phyloP scores from a whole-genome alignment of 2,888 invertebrate genomes.

The Seladonia tumulorum region DNA sequence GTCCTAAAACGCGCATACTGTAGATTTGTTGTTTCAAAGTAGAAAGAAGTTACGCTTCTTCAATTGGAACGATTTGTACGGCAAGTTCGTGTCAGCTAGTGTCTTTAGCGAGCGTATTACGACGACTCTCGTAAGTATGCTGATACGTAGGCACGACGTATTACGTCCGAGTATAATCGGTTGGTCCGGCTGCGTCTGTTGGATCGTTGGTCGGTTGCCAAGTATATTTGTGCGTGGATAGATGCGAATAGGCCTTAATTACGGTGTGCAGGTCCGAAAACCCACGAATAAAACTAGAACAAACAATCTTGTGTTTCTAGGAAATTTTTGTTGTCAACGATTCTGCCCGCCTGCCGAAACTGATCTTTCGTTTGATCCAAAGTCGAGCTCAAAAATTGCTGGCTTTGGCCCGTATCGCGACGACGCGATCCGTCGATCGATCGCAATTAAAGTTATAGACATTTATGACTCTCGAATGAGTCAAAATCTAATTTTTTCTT shows the following conservation, averaged over 20 bases:
- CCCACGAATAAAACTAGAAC: neutral
- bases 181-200: constrained; percentile 40
- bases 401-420: no score
- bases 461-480: neutral
- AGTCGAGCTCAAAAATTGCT: neutral
- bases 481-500: no score
- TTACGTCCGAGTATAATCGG: constrained; percentile 31
- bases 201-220: constrained; percentile 42
- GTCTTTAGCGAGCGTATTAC: constrained; percentile 50
- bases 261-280: neutral
- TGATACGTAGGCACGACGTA: neutral
- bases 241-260: constrained; percentile 52
- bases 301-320: neutral
- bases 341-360: no score
- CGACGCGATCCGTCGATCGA: no score
- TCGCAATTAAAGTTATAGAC: neutral
- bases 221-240: constrained; percentile 47
- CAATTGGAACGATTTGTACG: constrained; percentile 58
- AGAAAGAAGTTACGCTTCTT: constrained; percentile 12
- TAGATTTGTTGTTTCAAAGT: neutral
- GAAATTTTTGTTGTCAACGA: no score
- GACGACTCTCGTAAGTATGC: constrained; percentile 9
- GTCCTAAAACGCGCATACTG: neutral
- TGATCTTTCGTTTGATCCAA: no score
- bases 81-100: constrained; percentile 50